A percentile compares a stretch with the other conserved stretches of the same genome.
Conservation (phyloP, 2,888 invertebrate species). For the Troides aeacus region DNA sequence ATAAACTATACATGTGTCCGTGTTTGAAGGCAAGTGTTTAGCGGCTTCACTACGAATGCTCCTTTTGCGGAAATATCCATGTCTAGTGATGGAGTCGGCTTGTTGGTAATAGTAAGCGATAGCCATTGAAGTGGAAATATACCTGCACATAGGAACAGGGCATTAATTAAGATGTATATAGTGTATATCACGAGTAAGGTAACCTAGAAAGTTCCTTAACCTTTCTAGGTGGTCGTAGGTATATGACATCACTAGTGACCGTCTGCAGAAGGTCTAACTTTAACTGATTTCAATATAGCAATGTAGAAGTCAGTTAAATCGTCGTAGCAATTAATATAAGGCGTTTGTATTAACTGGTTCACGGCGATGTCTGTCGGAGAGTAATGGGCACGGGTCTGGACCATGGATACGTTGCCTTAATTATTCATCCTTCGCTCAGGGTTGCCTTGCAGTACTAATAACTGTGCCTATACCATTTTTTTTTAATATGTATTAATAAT, state of each 20-base stretch:
- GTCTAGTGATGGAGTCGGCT: too few species aligned
- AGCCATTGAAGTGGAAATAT: too few species aligned
- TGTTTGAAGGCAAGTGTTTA: too few species aligned
- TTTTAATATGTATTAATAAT: background rate
- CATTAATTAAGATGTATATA: too few species aligned
- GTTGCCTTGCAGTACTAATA: constrained; percentile 39
- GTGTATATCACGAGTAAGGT: too few species aligned
- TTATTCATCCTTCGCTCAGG: constrained; percentile 57
- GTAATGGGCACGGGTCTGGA: constrained; percentile 42
- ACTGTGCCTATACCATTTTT: background rate
- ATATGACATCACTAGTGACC: background rate
- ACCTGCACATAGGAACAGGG: too few species aligned
- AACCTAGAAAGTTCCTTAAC: too few species aligned
- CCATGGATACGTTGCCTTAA: constrained; percentile 44
- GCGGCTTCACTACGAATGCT: too few species aligned
- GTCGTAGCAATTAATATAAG: constrained; percentile 7
- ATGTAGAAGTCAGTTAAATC: background rate
- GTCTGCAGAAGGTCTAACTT: too few species aligned
- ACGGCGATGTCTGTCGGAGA: constrained; percentile 36
- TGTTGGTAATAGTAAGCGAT: too few species aligned
- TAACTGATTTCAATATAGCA: background rate
- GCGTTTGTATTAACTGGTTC: constrained; percentile 27
- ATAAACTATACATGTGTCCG: too few species aligned
- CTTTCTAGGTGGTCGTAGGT: background rate
- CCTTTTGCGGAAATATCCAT: too few species aligned